phyloP scores from a whole-genome alignment of 2,797 vertebrate genomes.

The Menidia menidia region DNA sequence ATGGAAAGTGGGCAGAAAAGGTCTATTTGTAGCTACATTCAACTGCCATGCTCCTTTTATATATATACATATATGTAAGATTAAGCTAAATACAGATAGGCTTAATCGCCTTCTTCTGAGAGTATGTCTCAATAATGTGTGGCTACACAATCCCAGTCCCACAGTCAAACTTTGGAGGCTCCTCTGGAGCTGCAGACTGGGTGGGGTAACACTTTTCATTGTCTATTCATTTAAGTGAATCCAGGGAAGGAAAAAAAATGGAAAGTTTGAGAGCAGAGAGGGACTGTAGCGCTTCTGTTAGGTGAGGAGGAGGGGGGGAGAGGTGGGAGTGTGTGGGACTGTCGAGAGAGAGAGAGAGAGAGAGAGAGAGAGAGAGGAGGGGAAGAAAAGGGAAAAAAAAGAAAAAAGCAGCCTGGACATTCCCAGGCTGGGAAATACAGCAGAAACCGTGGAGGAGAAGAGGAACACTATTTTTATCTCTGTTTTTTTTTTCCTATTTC shows the following conservation, averaged over 20 bases:
- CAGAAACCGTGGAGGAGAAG: slow-evolving; percentile 26
- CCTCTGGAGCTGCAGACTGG: slow-evolving; percentile 33
- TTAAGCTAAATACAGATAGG: not conserved
- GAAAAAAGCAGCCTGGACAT: slow-evolving; percentile 49
- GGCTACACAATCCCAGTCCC: not conserved
- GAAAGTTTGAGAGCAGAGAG: slow-evolving; percentile 77
- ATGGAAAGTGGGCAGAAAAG: not conserved
- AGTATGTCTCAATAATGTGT: not conserved
- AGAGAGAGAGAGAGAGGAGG: slow-evolving; percentile 28
- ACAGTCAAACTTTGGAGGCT: slow-evolving; percentile 44
- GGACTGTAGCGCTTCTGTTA: slow-evolving; percentile 80
- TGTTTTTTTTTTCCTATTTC: too few relatives aligned
- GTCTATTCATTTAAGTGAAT: slow-evolving; percentile 73
- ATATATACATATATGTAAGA: not conserved
- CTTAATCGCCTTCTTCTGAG: slow-evolving; percentile 1
- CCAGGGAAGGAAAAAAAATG: slow-evolving; percentile 58
- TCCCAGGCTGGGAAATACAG: slow-evolving; percentile 66
- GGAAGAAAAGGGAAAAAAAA: not conserved
- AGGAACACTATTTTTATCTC: slow-evolving; percentile 13
- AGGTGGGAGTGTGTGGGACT: slow-evolving; percentile 51
- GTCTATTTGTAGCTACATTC: not conserved
- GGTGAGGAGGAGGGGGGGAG: slow-evolving; percentile 46
- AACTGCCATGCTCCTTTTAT: not conserved
- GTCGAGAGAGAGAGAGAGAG: slow-evolving; percentile 18
- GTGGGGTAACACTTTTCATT: slow-evolving; percentile 63